Base-by-base conservation (phyloP, 2,113 vertebrate species). In the Chaetodon trifascialis region DNA sequence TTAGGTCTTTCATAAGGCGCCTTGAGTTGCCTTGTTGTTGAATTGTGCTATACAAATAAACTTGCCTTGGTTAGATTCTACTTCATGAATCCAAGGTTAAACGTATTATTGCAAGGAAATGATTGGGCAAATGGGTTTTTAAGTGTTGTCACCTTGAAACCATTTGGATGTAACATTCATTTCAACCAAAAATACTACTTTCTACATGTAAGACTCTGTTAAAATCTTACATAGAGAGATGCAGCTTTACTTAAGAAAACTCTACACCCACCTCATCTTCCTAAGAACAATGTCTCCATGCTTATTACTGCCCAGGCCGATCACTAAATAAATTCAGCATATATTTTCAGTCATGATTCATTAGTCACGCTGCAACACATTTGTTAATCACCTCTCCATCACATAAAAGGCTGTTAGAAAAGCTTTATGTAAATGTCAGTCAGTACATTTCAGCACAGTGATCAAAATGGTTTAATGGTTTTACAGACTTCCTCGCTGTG, bases 351-450 rank as follows among this genome's bases (percentile, higher is more conserved):
- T 71, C 73, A 46, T 58, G 68, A 79, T 64, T 88, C 64, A 75
- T 91, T 86, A 77, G 81, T 79, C 54, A 11, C 49, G 17, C 72
- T 40, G 64, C 64, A 84, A 55, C 70, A 79, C 68, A 55, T 86
- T 79, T 76, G 73, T 74, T 87, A 84, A 86, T 82, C 62, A 40
- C 77, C 55, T 55, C 51, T 10, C 62, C 58, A 14, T 66, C 67
- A 63, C 83, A 84, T 44, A 68, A 78, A 76, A 77, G 73, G 73
- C 55, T 72, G 55, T 76, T 79, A 73, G 76, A 76, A 55, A 59
- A 59, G 79, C 78, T 64, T 75, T 64, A 80, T 82, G 65, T 51
- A 60, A 78, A 84, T 78, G 69, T 69, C 73, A 80, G 80, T 63
- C 63, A 44, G 63, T 46, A 60, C 1, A 77, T 82, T 65, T 79